Base-by-base conservation (phyloP, 2,888 invertebrate species). In the Syrphus vitripennis region DNA sequence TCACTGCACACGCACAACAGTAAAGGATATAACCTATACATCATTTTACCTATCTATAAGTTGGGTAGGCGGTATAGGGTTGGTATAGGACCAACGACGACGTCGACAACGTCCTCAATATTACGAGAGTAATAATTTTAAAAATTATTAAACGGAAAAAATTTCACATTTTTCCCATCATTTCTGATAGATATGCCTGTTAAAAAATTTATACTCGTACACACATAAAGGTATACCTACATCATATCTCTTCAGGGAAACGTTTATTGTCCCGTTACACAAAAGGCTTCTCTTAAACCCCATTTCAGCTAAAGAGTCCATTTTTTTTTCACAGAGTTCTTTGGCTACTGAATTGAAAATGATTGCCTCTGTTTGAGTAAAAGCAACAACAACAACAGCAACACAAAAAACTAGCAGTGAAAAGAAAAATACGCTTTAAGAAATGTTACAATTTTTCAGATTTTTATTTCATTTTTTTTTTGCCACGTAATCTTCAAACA, bases 401-500 rank as follows among this genome's bases (percentile, higher is more conserved):
- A n/a, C n/a, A n/a, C n/a, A n/a, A 19, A 4, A 21, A 31, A 31
- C 6, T 12, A 34, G 1, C 31, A 21, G n/a, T 67, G 34, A 14
- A 24, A 50, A 50, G 34, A 14, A 42, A 34, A 67, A 67, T 34
- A 50, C 24, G 31, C 67, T 67, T 50, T 34, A 50, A 67, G 67
- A 67, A 50, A 67, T 50, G 34, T 34, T 63, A 37, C 50, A 16
- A 50, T 53, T 40, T 61, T 37, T 61, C 63, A 26, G 53, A 63
- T 45, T 72, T 83, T 45, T 71, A 57, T 53, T 53, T 24, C 24
- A 24, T 24, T 50, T 50, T 16, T n/a, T 19, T 34, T 57, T 53
- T 67, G 37, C 37, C 42, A 72, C 40, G 53, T 83, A 75, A 79
- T 83, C 79, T 65, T 57, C 75, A 55, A 79, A 79, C 83, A 83